These are phyloP conservation scores for Nasonia vitripennis DNA, from an alignment of 1,140 invertebrate species.

Conservation along the genomic window DNA sequence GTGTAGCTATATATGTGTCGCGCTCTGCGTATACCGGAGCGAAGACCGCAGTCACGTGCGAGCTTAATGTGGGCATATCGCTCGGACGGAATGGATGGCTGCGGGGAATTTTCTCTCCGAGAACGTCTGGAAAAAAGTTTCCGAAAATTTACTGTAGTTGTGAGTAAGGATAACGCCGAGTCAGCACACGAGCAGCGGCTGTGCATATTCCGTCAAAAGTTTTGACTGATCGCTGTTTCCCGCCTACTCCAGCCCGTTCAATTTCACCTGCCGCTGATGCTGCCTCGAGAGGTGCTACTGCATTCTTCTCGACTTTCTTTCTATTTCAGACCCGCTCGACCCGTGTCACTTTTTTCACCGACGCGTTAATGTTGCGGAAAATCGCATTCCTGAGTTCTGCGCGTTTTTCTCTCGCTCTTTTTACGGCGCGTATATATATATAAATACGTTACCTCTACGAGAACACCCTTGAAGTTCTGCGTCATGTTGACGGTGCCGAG, in stretches of 20 bases:
- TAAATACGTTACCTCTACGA: constrained; percentile 84
- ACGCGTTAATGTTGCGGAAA: too few species aligned
- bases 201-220: constrained; percentile 21
- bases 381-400: too few species aligned
- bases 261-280: constrained; percentile 19
- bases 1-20: background rate
- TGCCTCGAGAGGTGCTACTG: background rate
- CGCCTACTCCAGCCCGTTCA: background rate
- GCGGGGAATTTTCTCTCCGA: background rate
- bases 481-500: constrained; percentile 94
- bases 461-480: constrained; percentile 94
- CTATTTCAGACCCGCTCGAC: background rate
- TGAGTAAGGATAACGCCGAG: background rate
- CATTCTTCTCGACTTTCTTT: constrained; percentile 18
- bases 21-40: background rate
- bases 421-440: background rate
- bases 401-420: too few species aligned
- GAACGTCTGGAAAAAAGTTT: too few species aligned
- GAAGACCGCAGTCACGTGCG: background rate
- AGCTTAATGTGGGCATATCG: too few species aligned
- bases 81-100: background rate
- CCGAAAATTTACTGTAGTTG: background rate
- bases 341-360: background rate
- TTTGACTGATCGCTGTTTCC: constrained; percentile 28
- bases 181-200: background rate